Evolutionary conservation across 92 coral and sea anemone genomes (phyloP), one percentile per base, ranked within the genome.

Genomic region (Porites rus): DNA sequence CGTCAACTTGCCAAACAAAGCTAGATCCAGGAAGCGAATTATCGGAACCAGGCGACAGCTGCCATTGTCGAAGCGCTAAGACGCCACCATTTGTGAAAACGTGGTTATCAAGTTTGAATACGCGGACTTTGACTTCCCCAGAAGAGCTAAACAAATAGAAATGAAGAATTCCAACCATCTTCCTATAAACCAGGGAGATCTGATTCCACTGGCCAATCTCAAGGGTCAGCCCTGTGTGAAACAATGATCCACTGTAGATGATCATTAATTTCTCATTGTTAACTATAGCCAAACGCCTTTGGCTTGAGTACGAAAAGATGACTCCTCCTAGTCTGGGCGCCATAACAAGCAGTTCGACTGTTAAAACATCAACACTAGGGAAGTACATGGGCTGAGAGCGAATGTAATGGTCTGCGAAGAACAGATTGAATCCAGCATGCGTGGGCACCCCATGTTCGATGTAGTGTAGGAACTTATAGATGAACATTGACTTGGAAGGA

Each of bases 1-100:
- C 99, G 69, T 97, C 99, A 56, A 97, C 83, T 67, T 97, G 98
- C 54, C 98, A 96, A 64, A 89, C 82, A 83, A 97, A 97, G 51
- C 86, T 87, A 4, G 91, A 88, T 14, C 43, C 21, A 4, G 99
- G 97, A 5, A 96, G 91, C 67, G 88, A 68, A 9, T 73, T 65
- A 51, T 56, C 82, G 21, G 75, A 84, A 8, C 31, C 53, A 43
- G 43, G 83, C 51, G 98, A 92, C 59, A 96, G 88, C 68, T 93
- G 91, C 98, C 95, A 94, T 65, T 94, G 98, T 7, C 98, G 96
- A 16, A 94, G 77, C 8, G 87, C 91, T 43, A 94, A 87, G 18
- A 88, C 84, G 10, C 98, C 98, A 38, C 95, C 92, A 13, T 76
- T 80, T 10, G 83, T 58, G 73, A 90, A 96, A 17, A 95, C 91